A percentile compares a stretch with the other conserved stretches of the same genome.
These are phyloP conservation scores for Folsomia manolachei DNA, from an alignment of 2,888 invertebrate species.

Conservation along the genomic window DNA sequence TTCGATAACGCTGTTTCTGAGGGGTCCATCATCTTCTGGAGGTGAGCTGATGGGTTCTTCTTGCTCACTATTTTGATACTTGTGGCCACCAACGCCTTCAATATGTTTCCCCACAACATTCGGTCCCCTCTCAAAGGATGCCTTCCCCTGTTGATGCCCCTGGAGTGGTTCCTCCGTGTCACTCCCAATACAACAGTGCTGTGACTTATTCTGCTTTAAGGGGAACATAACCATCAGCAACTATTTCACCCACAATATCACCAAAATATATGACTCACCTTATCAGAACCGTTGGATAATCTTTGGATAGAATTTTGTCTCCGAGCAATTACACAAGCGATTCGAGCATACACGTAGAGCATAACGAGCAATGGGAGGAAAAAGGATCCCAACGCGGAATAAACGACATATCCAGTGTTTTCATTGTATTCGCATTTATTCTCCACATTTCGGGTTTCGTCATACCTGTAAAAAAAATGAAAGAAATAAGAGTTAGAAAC, in stretches of 20 bases:
- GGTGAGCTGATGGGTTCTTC: background rate
- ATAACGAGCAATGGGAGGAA: constrained; percentile 93
- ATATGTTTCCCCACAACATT: constrained; percentile 22
- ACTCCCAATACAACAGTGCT: constrained; percentile 32
- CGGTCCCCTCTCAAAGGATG: constrained; percentile 25
- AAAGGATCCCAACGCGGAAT: constrained; percentile 93
- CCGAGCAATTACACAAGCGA: constrained; percentile 74
- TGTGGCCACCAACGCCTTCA: background rate
- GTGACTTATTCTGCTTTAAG: constrained; percentile 32
- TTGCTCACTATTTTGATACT: background rate
- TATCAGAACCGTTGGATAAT: constrained; percentile 56
- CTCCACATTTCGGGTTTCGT: constrained; percentile 64
- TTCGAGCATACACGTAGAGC: constrained; percentile 69
- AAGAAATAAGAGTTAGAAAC: too few relatives aligned
- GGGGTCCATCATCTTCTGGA: background rate
- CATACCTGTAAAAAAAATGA: constrained; percentile 61
- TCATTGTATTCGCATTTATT: constrained; percentile 81
- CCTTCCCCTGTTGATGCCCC: constrained; percentile 31
- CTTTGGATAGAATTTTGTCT: constrained; percentile 62
- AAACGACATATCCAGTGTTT: constrained; percentile 89
- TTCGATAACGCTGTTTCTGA: too few relatives aligned
- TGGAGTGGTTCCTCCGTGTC: constrained; percentile 38
- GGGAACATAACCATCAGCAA: too few relatives aligned
- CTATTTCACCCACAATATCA: too few relatives aligned
- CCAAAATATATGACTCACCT: constrained; percentile 46